These are phyloP conservation scores for Iselma pallidipennis DNA, from an alignment of 2,888 invertebrate genomes.

Conservation along the genomic window DNA sequence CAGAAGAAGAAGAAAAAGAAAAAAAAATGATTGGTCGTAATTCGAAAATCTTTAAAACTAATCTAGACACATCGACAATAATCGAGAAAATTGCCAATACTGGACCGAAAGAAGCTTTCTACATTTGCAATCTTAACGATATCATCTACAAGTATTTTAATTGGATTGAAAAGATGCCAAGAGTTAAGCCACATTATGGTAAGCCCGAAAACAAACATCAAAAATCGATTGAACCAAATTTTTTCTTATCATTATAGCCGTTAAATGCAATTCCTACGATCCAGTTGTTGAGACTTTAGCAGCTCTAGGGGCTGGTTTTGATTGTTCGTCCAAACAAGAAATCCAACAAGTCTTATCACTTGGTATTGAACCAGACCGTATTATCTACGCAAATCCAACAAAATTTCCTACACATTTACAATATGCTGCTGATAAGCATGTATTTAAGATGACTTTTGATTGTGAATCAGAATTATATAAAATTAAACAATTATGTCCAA, in stretches of 20 bases:
- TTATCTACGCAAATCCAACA: slow-evolving; percentile 65
- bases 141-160: slow-evolving; percentile 43
- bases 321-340: slow-evolving; percentile 65
- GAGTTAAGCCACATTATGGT: slow-evolving; percentile 46
- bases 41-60: not conserved
- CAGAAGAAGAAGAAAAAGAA: too few relatives aligned
- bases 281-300: slow-evolving; percentile 56
- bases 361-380: slow-evolving; percentile 57
- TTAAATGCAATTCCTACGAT: slow-evolving; percentile 66
- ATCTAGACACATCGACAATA: not conserved
- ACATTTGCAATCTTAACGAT: slow-evolving; percentile 4
- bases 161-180: slow-evolving; percentile 48
- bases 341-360: slow-evolving; percentile 59
- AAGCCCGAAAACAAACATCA: not conserved
- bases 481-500: slow-evolving; percentile 58
- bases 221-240: not conserved
- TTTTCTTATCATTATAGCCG: slow-evolving; percentile 51
- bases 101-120: slow-evolving; percentile 1
- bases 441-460: slow-evolving; percentile 63
- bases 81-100: not conserved
- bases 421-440: slow-evolving; percentile 58
- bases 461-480: slow-evolving; percentile 62
- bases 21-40: not conserved
- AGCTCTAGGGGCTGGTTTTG: slow-evolving; percentile 63
- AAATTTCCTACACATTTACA: slow-evolving; percentile 60